Evolutionary conservation across 2,888 invertebrate genomes (phyloP), one percentile per base, ranked within the genome.

Genomic region (Alcis repandata): DNA sequence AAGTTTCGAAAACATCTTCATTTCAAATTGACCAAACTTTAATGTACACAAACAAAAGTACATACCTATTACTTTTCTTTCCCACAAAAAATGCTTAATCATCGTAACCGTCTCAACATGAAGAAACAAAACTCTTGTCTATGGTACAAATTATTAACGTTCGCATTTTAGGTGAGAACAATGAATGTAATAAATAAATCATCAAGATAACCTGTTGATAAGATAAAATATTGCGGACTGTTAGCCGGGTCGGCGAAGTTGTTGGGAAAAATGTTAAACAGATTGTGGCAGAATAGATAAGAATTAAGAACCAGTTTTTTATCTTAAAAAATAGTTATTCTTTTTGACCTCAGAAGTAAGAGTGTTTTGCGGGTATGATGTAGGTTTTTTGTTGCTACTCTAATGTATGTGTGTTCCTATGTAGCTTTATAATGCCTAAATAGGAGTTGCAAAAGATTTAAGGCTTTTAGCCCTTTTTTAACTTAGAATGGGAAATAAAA

Each of bases 151-250:
- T 36, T 11, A 51, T 51, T 36, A 20, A 51, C 19, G 51, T 38
- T 11, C 13, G 19, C 22, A 46, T 38, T 36, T 36, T 3, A 10
- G 15, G 20, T 27, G 22, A 52, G 38, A 36, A 52, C 38, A 52
- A 38, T 38, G 38, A 20, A 52, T 52, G 38, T 38, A 9, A 20
- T 52, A 38, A 38, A 52, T 38, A 52, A 53, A 53, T 22, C 40
- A 22, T 40, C 38, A 53, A 53, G 40, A 53, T 53, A 22, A 40
- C 22, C 2, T 22, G 22, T 10, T 40, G 52, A 53, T 53, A 53
- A 22, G n/a, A 22, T 38, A 8, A 38, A 38, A 51, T 20, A 53
- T n/a, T 40, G 38, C 11, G 1, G 20, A 2, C 1, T 32, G 8
- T 17, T 32, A 15, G 22, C 7, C 11, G 8, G 2, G 13, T 22